phyloP scores from a whole-genome alignment of 2,888 invertebrate species.

The Agrotis exclamationis region DNA sequence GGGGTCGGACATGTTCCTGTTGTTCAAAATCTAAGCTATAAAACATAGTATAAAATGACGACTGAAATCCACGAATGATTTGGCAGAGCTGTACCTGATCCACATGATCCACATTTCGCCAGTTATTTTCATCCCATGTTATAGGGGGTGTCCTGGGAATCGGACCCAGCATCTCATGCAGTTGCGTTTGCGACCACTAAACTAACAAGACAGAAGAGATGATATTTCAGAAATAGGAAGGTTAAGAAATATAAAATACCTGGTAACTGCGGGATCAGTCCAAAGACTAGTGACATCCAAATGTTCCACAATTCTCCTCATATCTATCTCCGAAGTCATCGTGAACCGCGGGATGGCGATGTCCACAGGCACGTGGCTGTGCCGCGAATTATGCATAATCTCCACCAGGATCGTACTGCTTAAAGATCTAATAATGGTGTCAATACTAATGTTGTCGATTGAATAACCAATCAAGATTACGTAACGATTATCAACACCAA shows the following conservation, averaged over 20 bases:
- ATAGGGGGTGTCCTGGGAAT: too few species aligned
- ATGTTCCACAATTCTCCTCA: constrained; percentile 31
- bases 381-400: not conserved
- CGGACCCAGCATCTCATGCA: too few species aligned
- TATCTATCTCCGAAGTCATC: constrained; percentile 34
- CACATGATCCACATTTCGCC: too few species aligned
- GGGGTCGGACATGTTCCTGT: constrained; percentile 61
- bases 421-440: not conserved
- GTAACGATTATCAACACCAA: constrained; percentile 42
- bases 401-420: constrained; percentile 26
- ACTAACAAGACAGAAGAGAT: too few species aligned
- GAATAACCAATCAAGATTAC: constrained; percentile 28
- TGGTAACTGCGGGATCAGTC: constrained; percentile 36
- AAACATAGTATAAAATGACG: too few species aligned
- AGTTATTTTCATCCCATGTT: too few species aligned
- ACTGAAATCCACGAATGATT: too few species aligned
- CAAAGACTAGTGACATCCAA: constrained; percentile 29
- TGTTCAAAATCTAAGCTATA: constrained; percentile 12
- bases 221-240: too few species aligned
- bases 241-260: constrained; percentile 31
- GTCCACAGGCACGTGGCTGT: constrained; percentile 42
- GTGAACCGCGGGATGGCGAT: constrained; percentile 48
- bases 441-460: not conserved
- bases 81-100: too few species aligned
- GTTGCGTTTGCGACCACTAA: too few species aligned